Base-by-base conservation (phyloP, 2,797 vertebrate genomes). In the Cyclura pinguis region DNA sequence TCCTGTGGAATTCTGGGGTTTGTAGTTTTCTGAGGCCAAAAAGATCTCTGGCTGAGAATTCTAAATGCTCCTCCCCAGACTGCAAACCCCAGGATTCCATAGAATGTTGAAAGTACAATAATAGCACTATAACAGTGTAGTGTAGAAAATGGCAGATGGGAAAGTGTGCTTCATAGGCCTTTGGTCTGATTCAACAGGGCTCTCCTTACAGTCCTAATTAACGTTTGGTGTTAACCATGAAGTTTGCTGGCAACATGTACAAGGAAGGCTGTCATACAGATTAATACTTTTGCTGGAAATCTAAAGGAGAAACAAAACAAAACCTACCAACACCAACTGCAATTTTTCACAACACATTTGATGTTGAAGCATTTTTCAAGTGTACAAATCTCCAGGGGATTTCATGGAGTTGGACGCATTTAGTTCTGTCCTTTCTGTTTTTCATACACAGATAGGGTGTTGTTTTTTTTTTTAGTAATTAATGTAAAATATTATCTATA, bases 301-400 rank as follows among this genome's bases (percentile, higher is more conserved):
- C 42, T 87, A 91, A 76, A 90, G 95, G 24, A 93, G 76, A 42
- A 89, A 55, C 90, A 93, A 84, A 94, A 93, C 1, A 67, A 84
- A 94, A 55, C 3, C 89, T 91, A 5, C 72, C 87, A 90, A 67
- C 94, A 93, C 9, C 69, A 85, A 92, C 92, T 9, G 90, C 50
- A 6, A 83, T 96, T 93, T 92, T 96, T 72, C 55, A 67, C 85
- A 91, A 86, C 89, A 80, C n/a, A 90, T 84, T 89, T 91, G 87
- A 92, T 73, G 87, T 6, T 29, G 52, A 89, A 64, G 0, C 35
- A 88, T 90, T 47, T 93, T 94, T 95, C 90, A 95, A 92, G 55
- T 82, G 81, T 59, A 3, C 14, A 64, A 29, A 2, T 20, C 91
- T 93, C 84, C 73, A 74, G 81, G 32, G 73, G 38, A 94, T 38